Percentiles rank a stretch among this genome's conserved stretches.
Conservation (phyloP, 2,888 invertebrate genomes). For the Agelastica alni region DNA sequence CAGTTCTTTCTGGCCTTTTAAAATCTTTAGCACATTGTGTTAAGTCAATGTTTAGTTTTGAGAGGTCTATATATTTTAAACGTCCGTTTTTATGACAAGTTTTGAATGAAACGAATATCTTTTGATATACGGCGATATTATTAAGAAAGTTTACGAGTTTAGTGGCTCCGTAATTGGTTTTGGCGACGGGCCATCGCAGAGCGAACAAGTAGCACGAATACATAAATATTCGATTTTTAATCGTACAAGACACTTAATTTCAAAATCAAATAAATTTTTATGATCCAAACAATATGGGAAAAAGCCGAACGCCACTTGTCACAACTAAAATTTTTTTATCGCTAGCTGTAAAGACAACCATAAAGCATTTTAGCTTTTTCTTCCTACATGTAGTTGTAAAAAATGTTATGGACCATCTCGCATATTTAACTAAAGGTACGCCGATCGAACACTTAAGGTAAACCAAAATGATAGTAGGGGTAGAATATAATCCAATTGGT, state of each 20-base stretch:
- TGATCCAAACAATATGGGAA: constrained; percentile 4
- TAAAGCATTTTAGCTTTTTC: not conserved
- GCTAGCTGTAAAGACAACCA: not conserved
- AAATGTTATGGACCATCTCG: constrained; percentile 1
- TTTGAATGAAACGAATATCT: not conserved
- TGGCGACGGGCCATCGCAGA: constrained; percentile 20
- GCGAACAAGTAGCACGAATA: constrained; percentile 18
- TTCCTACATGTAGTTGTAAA: constrained; percentile 1
- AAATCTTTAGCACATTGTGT: no score
- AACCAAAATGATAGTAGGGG: no score
- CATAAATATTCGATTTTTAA: constrained; percentile 12
- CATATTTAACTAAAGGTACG: not conserved
- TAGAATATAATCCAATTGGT: no score
- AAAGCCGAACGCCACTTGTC: constrained; percentile 9
- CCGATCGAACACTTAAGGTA: no score
- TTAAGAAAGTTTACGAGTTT: constrained; percentile 17
- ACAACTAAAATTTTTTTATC: constrained; percentile 4
- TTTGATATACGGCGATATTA: constrained; percentile 3
- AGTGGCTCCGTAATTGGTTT: constrained; percentile 20
- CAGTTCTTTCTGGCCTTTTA: no score
- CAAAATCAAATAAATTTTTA: constrained; percentile 16
- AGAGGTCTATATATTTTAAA: not conserved
- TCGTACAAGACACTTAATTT: constrained; percentile 17
- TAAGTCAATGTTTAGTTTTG: not conserved
- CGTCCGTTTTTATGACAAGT: not conserved